Conservation (phyloP, 2,797 vertebrate genomes). For the Bovichtus variegatus region DNA sequence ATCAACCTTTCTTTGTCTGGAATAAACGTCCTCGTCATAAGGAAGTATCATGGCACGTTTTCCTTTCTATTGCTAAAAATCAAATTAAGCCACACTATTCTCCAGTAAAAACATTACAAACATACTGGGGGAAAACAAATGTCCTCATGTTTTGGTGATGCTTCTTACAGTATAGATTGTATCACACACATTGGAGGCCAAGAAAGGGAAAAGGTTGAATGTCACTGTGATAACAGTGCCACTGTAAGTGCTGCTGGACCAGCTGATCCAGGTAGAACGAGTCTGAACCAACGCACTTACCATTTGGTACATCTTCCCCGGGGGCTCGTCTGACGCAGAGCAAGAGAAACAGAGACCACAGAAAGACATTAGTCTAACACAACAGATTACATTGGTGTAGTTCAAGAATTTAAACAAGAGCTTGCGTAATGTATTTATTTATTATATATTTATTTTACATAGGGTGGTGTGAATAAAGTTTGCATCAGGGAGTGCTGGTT, state of each 20-base stretch:
- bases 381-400: neutral
- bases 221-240: neutral
- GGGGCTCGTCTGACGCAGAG: slow-evolving; percentile 81
- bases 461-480: neutral
- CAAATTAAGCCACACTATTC: neutral
- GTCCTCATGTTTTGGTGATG: neutral
- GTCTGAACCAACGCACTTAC: slow-evolving; percentile 77
- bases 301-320: slow-evolving; percentile 90
- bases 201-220: slow-evolving; percentile 11
- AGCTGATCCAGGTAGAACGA: slow-evolving; percentile 8
- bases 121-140: neutral
- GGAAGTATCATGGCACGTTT: neutral
- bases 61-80: neutral
- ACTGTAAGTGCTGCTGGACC: slow-evolving; percentile 11
- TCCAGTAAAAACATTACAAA: neutral
- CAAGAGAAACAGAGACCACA: slow-evolving; percentile 16
- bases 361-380: neutral
- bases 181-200: neutral
- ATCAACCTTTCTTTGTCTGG: neutral
- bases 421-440: neutral
- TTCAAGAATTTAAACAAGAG: neutral
- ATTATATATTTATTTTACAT: no score
- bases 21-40: neutral
- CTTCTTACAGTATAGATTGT: neutral
- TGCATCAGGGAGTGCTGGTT: neutral